A percentile compares a stretch with the other conserved stretches of the same genome.
phyloP scores from a whole-genome alignment of 2,797 vertebrate species.

The Lagocephalus sceleratus region DNA sequence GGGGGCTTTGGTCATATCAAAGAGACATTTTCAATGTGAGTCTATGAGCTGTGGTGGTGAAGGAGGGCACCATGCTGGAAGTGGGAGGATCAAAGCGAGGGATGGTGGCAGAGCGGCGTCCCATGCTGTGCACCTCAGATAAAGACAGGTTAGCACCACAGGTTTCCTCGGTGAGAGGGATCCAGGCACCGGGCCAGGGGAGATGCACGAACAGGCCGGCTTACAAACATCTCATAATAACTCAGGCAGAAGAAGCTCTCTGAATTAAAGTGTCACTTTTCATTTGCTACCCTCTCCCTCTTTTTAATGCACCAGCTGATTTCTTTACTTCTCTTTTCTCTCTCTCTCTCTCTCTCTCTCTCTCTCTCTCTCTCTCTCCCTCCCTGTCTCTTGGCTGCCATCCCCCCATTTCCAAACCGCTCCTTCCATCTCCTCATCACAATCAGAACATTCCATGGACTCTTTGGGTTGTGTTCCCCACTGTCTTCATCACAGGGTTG shows the following conservation, averaged over 20 bases:
- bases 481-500: constrained; percentile 71
- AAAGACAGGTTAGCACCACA: constrained; percentile 70
- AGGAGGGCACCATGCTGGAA: constrained; percentile 39
- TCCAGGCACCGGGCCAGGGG: constrained; percentile 68
- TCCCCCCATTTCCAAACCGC: constrained; percentile 29
- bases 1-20: constrained; percentile 59
- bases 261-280: constrained; percentile 85
- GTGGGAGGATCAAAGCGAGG: constrained; percentile 66
- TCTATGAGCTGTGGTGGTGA: not conserved
- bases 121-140: constrained; percentile 67
- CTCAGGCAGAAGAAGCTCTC: constrained; percentile 77
- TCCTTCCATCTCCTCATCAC: constrained; percentile 42
- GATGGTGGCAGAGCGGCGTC: constrained; percentile 54
- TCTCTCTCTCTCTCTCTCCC: constrained; percentile 25
- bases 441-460: constrained; percentile 64
- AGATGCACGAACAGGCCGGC: constrained; percentile 76
- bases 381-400: constrained; percentile 43
- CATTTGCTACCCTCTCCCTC: constrained; percentile 79
- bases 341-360: constrained; percentile 16
- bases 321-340: constrained; percentile 1
- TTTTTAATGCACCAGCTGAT: constrained; percentile 64
- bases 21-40: constrained; percentile 59
- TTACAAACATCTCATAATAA: constrained; percentile 83
- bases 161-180: constrained; percentile 64
- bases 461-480: constrained; percentile 63